Evolutionary conservation across 2,888 invertebrate species (phyloP).

Genomic region (Amiota communis): DNA sequence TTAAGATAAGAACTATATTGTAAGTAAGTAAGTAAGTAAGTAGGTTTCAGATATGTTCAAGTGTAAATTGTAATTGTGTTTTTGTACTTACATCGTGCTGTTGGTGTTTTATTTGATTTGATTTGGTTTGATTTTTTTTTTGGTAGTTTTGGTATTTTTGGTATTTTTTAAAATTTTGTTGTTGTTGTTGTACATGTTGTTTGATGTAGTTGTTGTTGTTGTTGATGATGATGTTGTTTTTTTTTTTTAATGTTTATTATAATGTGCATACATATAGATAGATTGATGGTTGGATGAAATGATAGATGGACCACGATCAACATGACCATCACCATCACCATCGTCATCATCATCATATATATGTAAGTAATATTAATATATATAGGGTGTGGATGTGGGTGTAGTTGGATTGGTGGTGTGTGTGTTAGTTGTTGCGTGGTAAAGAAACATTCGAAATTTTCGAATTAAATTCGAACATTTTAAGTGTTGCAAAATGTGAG

Average conservation of each 20-base stretch:
- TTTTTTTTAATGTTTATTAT: constrained; percentile 12
- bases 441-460: no score
- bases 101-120: constrained; percentile 61
- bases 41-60: constrained; percentile 53
- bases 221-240: constrained; percentile 34
- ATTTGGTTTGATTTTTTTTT: constrained; percentile 42
- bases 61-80: constrained; percentile 59
- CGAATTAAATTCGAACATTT: no score
- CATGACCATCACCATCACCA: no score
- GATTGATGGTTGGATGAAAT: no score
- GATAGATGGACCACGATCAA: no score
- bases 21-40: constrained; percentile 36
- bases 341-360: no score
- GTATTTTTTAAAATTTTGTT: constrained; percentile 40
- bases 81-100: constrained; percentile 74
- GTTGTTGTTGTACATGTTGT: constrained; percentile 32
- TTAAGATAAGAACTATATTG: no score
- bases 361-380: no score
- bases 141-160: constrained; percentile 39
- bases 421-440: no score
- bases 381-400: no score
- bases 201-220: constrained; percentile 30
- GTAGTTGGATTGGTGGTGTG: no score
- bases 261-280: neutral
- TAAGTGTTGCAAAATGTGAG: no score